Base-by-base conservation (phyloP, 2,797 vertebrate species). In the Rhinatrema bivittatum region DNA sequence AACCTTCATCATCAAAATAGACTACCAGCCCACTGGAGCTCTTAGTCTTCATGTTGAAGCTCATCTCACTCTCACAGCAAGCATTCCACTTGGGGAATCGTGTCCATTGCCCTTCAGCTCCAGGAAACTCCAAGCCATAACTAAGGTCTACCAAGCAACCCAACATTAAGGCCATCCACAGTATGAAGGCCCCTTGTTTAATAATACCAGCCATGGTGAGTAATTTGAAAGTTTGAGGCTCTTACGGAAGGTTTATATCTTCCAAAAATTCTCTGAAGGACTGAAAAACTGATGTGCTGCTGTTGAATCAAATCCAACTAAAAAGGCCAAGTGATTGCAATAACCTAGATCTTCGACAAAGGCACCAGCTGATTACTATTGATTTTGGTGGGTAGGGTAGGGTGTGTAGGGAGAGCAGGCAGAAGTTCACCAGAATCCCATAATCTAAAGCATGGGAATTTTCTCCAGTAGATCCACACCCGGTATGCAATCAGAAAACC, bases 51-150 rank as follows among this genome's bases (percentile, higher is more conserved):
- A 98, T 90, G 65, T 91, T 94, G 78, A 98, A 98, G 74, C 91
- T 97, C 92, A 98, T 95, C 59, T 98, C 93, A 4, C 92, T 97
- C 68, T 97, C 94, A 0, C 95, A 98, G 64, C 94, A 97, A 5
- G 95, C 93, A 13, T 98, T 98, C 95, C 95, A 98, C 78, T 94
- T 91, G 21, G 94, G 93, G 67, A 98, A 97, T 34, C 91, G 78
- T n/a, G 93, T 94, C 95, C 95, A 97, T 62, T 98, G 95, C 35
- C 91, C 91, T 72, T 95, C 91, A 0, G 91, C 86, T 15, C 93
- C 94, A 0, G 91, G 89, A 62, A 98, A 96, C 60, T 95, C 90
- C 60, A 98, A 76, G 62, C 87, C 85, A 2, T 85, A 83, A 52
- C 91, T 86, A 50, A 91, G 82, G 68, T 97, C 91, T 2, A 88